phyloP scores from a whole-genome alignment of 2,113 vertebrate genomes.

The Psittacula cyanocephala region DNA sequence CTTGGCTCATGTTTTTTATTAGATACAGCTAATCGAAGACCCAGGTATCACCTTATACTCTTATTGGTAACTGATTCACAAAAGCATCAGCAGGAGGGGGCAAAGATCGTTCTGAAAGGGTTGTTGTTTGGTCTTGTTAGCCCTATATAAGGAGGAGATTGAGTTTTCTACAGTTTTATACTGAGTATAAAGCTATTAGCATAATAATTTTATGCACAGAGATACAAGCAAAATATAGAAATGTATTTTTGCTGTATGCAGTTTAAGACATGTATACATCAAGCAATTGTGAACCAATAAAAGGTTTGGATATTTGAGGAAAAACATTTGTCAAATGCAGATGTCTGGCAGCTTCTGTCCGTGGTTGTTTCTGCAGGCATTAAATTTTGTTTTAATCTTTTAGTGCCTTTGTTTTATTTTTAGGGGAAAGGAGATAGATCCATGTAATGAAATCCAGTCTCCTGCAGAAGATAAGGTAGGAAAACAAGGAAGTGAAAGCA shows the following conservation, averaged over 20 bases:
- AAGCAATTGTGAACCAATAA: neutral
- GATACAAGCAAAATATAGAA: neutral
- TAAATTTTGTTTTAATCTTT: neutral
- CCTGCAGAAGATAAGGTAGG: neutral
- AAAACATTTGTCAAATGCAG: neutral
- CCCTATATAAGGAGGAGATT: too few species aligned
- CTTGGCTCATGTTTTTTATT: neutral
- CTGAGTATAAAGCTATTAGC: neutral
- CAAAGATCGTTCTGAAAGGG: neutral
- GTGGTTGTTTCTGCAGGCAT: neutral
- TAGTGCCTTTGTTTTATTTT: neutral
- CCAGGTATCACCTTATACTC: neutral
- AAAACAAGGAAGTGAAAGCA: slow-evolving; percentile 32
- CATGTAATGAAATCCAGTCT: neutral
- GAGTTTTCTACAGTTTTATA: too few species aligned
- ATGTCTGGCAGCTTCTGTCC: neutral
- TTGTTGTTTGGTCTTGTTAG: neutral
- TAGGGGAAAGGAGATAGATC: slow-evolving; percentile 34
- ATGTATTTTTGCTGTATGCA: neutral
- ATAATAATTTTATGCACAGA: neutral
- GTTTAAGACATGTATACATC: neutral
- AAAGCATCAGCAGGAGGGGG: neutral
- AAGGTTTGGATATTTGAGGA: neutral
- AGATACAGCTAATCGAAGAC: neutral
- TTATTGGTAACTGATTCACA: neutral